phyloP scores from a whole-genome alignment of 2,797 vertebrate species.

The Cichlasoma orientale region DNA sequence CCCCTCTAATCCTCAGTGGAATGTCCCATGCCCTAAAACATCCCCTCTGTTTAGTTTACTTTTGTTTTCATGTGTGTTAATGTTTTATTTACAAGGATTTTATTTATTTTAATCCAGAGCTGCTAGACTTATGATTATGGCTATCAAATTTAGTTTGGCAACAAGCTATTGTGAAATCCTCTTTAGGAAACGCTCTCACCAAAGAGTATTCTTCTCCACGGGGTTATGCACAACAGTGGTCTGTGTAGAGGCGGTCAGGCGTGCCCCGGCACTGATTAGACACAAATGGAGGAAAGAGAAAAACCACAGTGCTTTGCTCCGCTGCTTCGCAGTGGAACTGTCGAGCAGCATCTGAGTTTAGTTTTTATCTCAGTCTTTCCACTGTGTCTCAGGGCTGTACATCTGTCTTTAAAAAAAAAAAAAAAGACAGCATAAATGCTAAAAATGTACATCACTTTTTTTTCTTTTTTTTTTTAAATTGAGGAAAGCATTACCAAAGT shows the following conservation, averaged over 20 bases:
- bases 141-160: conserved; percentile 33
- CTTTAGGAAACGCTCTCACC: conserved; percentile 40
- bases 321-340: conserved; percentile 23
- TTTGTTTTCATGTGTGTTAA: conserved; percentile 18
- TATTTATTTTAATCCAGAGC: background rate
- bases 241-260: conserved; percentile 70
- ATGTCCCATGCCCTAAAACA: conserved; percentile 69
- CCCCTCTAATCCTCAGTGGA: conserved; percentile 79
- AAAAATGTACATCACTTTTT: background rate
- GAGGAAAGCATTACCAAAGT: background rate
- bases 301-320: conserved; percentile 64
- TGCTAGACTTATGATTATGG: conserved; percentile 18
- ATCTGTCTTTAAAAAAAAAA: background rate
- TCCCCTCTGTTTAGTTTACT: conserved; percentile 51
- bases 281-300: conserved; percentile 73
- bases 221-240: conserved; percentile 64
- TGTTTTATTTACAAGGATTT: conserved; percentile 25
- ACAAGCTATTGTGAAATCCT: conserved; percentile 47
- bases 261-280: conserved; percentile 67
- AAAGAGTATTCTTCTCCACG: conserved; percentile 56
- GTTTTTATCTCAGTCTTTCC: conserved; percentile 5
- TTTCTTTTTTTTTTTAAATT: background rate
- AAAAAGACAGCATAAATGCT: background rate
- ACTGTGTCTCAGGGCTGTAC: background rate
- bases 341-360: conserved; percentile 29